Conservation (phyloP, 2,888 invertebrate species). For the Mesorhabditis sp. region DNA sequence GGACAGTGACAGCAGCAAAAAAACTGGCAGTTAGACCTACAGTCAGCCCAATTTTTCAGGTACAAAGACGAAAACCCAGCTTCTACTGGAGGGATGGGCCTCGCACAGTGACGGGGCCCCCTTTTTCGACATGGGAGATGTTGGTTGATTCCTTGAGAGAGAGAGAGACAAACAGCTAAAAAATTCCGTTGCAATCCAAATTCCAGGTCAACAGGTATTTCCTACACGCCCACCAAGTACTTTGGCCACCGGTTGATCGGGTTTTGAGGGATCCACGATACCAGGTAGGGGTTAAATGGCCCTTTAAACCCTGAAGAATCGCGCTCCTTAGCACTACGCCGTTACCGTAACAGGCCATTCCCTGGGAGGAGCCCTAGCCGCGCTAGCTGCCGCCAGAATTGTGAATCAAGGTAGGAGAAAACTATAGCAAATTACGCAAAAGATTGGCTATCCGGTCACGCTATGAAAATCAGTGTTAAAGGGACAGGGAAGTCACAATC, state of each 20-base stretch:
- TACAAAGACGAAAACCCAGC: slow-evolving; percentile 38
- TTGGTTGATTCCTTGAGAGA: slow-evolving; percentile 14
- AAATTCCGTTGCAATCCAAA: background rate
- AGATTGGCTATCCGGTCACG: background rate
- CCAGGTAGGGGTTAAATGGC: slow-evolving; percentile 20
- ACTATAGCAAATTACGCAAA: background rate
- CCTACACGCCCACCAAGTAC: slow-evolving; percentile 41
- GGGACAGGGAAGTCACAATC: too few species aligned
- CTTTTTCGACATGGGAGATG: slow-evolving; percentile 51
- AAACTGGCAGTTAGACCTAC: too few species aligned
- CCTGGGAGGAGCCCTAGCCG: slow-evolving; percentile 52
- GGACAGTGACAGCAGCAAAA: too few species aligned
- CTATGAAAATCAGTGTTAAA: too few species aligned
- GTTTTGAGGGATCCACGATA: slow-evolving; percentile 34
- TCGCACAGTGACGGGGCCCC: slow-evolving; percentile 38
- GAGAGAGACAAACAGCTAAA: background rate
- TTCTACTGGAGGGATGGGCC: slow-evolving; percentile 47
- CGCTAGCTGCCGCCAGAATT: slow-evolving; percentile 46
- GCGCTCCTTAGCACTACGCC: slow-evolving; percentile 27
- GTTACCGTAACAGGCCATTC: slow-evolving; percentile 53
- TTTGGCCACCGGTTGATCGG: slow-evolving; percentile 45
- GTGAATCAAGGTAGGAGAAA: slow-evolving; percentile 33
- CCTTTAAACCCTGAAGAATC: too few species aligned
- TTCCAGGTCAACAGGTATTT: slow-evolving; percentile 49
- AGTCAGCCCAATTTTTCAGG: slow-evolving; percentile 8